Evolutionary conservation across 64 coral and sea anemone genomes (phyloP).

Genomic region (Stichodactyla mertensii): DNA sequence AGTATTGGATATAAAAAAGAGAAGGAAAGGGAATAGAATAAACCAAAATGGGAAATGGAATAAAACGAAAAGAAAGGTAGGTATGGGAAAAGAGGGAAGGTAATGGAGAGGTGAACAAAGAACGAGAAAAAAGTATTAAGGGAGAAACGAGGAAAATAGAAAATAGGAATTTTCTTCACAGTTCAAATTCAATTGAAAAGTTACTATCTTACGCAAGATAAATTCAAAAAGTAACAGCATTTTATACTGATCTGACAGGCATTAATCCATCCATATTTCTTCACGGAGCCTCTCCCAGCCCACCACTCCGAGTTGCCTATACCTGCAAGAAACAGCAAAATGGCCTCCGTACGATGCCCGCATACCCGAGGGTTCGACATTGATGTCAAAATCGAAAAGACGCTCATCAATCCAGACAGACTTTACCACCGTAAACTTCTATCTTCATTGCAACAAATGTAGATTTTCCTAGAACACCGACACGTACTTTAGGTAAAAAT

Average conservation of each 20-base stretch:
- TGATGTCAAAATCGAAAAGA: conserved; percentile 67
- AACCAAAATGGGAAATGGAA: not conserved
- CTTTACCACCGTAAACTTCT: conserved; percentile 33
- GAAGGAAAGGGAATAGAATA: too few relatives aligned
- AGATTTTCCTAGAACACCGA: too few relatives aligned
- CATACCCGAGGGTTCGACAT: conserved; percentile 56
- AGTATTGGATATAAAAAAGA: not conserved
- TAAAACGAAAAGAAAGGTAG: not conserved
- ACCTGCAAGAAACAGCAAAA: conserved; percentile 75
- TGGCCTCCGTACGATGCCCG: conserved; percentile 57
- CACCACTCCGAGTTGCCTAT: conserved; percentile 97
- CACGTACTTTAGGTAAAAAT: too few relatives aligned
- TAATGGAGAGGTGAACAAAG: too few relatives aligned
- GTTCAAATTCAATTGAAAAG: too few relatives aligned
- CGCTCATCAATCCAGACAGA: conserved; percentile 50
- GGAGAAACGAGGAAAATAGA: too few relatives aligned
- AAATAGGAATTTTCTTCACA: too few relatives aligned
- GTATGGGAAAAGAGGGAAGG: not conserved
- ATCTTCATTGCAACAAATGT: not conserved
- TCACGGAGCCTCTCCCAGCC: conserved; percentile 91
- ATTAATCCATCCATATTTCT: conserved; percentile 97
- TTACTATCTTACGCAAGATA: too few relatives aligned
- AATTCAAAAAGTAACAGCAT: not conserved
- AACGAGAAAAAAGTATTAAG: too few relatives aligned
- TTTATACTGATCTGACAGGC: conserved; percentile 34